A percentile compares a stretch with the other conserved stretches of the same genome.
Conservation (phyloP, 2,888 invertebrate genomes). For the Tenodera sinensis region DNA sequence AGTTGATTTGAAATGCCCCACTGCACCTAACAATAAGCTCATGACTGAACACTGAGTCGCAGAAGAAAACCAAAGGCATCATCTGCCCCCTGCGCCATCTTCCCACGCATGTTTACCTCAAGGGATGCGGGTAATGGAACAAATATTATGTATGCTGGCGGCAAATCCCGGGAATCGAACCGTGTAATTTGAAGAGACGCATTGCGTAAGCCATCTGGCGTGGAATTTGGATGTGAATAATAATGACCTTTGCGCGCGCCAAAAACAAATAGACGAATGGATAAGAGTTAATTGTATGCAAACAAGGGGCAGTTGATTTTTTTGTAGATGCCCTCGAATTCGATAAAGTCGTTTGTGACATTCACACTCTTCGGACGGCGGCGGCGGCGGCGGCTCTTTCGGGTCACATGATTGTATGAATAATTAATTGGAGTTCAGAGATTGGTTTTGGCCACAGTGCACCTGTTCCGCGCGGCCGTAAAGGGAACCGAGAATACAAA, state of each 20-base stretch:
- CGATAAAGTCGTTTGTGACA: background rate
- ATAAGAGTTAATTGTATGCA: background rate
- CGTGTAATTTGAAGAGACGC: background rate
- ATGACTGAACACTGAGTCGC: too few relatives aligned
- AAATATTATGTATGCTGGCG: background rate
- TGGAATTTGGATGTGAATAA: background rate
- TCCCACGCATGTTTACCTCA: background rate
- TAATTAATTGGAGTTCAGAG: background rate
- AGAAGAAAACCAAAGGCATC: too few relatives aligned
- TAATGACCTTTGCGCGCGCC: background rate
- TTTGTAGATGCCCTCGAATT: background rate
- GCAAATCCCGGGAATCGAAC: background rate
- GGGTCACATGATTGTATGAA: background rate
- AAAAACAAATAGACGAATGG: background rate
- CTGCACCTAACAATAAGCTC: too few relatives aligned
- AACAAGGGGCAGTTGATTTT: background rate
- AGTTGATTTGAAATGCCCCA: too few relatives aligned
- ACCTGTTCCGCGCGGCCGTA: background rate
- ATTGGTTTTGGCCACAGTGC: background rate
- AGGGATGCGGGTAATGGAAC: background rate
- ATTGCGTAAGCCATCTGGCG: background rate
- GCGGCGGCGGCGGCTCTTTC: background rate
- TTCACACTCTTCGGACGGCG: background rate
- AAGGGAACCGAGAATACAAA: background rate
- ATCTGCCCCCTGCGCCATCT: background rate